Conservation (phyloP, 2,888 invertebrate genomes). For the Erebia aethiops region DNA sequence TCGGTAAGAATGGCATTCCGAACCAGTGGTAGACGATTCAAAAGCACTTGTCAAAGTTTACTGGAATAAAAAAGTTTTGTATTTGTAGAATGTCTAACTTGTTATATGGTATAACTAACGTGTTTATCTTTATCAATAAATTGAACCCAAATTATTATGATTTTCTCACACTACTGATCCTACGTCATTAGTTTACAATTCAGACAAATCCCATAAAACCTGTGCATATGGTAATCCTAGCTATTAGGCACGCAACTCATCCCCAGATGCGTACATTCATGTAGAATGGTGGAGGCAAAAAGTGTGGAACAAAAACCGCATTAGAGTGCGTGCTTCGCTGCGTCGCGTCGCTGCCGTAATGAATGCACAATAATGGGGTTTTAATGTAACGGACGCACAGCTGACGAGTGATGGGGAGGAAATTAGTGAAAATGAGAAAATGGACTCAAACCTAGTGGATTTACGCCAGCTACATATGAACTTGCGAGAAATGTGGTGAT, state of each 20-base stretch:
- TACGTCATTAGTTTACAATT: neutral
- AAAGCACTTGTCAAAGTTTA: too few species aligned
- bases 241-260: constrained; percentile 44
- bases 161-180: neutral
- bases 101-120: too few species aligned
- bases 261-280: constrained; percentile 39
- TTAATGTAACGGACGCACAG: constrained; percentile 42
- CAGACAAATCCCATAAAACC: neutral
- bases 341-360: constrained; percentile 29
- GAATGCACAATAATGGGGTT: constrained; percentile 43
- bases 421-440: constrained; percentile 41
- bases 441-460: constrained; percentile 32
- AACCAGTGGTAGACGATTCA: too few species aligned
- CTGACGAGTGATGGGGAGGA: constrained; percentile 33
- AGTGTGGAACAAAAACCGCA: constrained; percentile 43
- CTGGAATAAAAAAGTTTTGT: too few species aligned
- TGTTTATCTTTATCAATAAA: too few species aligned
- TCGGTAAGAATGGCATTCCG: too few species aligned
- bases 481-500: too few species aligned
- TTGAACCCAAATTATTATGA: too few species aligned
- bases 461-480: neutral
- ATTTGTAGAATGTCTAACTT: too few species aligned
- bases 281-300: constrained; percentile 33
- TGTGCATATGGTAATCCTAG: neutral
- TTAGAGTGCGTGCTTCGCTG: constrained; percentile 45